Conservation (phyloP, 2,113 vertebrate genomes). For the Paedocypris sp. region DNA sequence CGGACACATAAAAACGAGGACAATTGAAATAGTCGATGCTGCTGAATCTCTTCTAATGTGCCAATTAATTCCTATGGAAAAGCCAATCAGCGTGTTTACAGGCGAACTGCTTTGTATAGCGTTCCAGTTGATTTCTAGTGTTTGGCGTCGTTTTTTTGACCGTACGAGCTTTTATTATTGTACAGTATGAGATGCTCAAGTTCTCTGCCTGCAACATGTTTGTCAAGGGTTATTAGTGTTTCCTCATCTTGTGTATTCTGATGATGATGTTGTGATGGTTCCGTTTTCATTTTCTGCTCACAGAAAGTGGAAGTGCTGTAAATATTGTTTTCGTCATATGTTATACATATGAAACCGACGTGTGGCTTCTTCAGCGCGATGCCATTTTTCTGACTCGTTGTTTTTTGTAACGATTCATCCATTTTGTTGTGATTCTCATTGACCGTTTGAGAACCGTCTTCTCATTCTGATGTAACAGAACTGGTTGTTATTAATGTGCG, state of each 20-base stretch:
- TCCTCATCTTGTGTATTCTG: not conserved
- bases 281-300: slow-evolving; percentile 33
- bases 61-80: slow-evolving; percentile 15
- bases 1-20: not conserved
- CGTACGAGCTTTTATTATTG: not conserved
- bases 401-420: too few relatives aligned
- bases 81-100: not conserved
- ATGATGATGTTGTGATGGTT: not conserved
- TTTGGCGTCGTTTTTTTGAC: not conserved
- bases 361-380: too few relatives aligned
- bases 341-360: slow-evolving; percentile 55
- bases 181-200: not conserved
- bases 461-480: slow-evolving; percentile 2
- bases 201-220: not conserved
- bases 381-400: too few relatives aligned
- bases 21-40: not conserved
- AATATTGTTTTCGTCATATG: too few relatives aligned
- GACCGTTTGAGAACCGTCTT: too few relatives aligned
- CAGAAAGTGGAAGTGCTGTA: slow-evolving; percentile 36
- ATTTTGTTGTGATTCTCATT: not conserved
- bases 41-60: slow-evolving; percentile 7
- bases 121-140: not conserved
- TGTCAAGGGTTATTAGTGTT: not conserved
- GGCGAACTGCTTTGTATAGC: not conserved
- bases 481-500: slow-evolving; percentile 39